A percentile compares a stretch with the other conserved stretches of the same genome.
Conservation (phyloP, 2,888 invertebrate species). For the Ryuthela nishihirai region DNA sequence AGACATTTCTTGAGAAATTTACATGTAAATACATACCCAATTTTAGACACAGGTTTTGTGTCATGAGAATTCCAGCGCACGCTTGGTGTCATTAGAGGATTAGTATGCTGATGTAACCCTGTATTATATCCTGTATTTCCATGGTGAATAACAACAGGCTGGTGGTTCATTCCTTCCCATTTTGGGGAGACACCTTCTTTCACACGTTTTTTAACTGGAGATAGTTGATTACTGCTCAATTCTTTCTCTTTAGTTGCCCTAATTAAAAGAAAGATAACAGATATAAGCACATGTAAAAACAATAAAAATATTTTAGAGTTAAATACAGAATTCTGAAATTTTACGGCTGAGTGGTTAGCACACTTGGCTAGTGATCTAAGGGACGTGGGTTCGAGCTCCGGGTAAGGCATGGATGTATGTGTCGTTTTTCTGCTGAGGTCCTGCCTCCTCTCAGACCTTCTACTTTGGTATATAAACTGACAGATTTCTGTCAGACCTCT, state of each 20-base stretch:
- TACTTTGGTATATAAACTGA: no score
- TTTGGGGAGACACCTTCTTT: conserved; percentile 85
- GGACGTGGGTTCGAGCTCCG: no score
- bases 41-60: conserved; percentile 19
- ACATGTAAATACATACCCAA: conserved; percentile 20
- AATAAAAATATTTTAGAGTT: background rate
- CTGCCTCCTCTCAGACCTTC: no score
- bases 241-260: conserved; percentile 28
- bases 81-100: conserved; percentile 15
- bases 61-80: conserved; percentile 30
- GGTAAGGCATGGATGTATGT: no score
- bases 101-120: conserved; percentile 3
- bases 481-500: no score
- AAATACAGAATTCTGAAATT: background rate
- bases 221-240: conserved; percentile 62
- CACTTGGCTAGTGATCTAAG: no score
- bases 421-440: no score
- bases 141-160: no score
- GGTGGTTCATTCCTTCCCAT: conserved; percentile 23
- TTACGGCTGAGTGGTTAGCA: no score
- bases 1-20: no score
- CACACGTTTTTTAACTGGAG: conserved; percentile 96
- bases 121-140: conserved; percentile 2
- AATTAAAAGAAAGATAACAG: background rate
- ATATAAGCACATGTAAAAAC: background rate